Base-by-base conservation (phyloP, 2,888 invertebrate genomes). In the Diarsia mendica region DNA sequence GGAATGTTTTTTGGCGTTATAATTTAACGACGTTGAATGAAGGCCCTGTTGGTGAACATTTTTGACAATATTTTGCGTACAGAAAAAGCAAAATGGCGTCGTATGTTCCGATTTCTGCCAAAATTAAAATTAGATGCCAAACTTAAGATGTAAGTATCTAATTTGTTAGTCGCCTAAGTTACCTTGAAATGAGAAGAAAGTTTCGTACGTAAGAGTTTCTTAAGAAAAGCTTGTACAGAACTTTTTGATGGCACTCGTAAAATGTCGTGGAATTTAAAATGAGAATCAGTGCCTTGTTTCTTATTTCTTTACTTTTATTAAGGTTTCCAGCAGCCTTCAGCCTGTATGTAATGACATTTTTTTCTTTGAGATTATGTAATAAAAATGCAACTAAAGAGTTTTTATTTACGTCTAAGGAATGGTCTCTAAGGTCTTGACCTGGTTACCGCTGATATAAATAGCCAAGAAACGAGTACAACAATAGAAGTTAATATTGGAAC, bases 391-490 rank as follows among this genome's bases (percentile, higher is more conserved):
- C 60, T 70, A 76, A 71, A n/a, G n/a, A 46, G 13, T 53, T n/a
- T 48, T 48, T 51, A 66, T 77, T 58, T 51, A 65, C 28, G 39
- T 44, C 15, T 65, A 39, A n/a, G n/a, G n/a, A n/a, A n/a, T n/a
- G n/a, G n/a, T n/a, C n/a, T 44, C 15, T 65, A 39, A 44, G 66
- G n/a, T 82, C 71, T 79, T 80, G 84, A 80, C 72, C 84, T 75
- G 28, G 55, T 69, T 80, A 33, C 64, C 28, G 28, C 33, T 13
- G 28, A 33, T 67, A 68, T 66, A 72, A 77, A 78, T 72, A 83
- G n/a, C 0, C 28, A 49, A n/a, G 60, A 23, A 48, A 55, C 53
- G 28, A 13, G 10, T 79, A 46, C 8, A 18, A 79, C 33, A 79
- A 82, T 70, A 33, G 51, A 67, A 60, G 39, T 51, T 71, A 53